These are phyloP conservation scores for Poecilobothrus nobilitatus DNA, from an alignment of 2,888 invertebrate genomes.

Conservation along the genomic window DNA sequence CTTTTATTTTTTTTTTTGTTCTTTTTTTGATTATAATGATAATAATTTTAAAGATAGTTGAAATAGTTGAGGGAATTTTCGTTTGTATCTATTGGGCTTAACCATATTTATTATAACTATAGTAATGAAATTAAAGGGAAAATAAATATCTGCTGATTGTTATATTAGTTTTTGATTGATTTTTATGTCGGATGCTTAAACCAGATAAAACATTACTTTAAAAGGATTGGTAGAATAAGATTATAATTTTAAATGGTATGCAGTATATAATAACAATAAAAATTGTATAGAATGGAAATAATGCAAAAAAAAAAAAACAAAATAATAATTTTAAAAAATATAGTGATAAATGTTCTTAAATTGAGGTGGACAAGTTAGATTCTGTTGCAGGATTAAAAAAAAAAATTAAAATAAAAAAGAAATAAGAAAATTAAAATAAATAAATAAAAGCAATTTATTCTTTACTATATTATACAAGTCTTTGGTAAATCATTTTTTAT, in stretches of 20 bases:
- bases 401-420: not conserved
- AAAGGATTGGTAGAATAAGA: not conserved
- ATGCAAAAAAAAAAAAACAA: not conserved
- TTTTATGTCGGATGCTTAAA: not conserved
- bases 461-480: too few relatives aligned
- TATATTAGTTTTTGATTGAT: not conserved
- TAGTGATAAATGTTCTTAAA: constrained; percentile 1
- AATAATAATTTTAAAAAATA: not conserved
- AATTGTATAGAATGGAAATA: not conserved
- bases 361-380: constrained; percentile 6
- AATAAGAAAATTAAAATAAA: too few relatives aligned
- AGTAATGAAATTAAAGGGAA: not conserved
- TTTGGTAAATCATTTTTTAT: too few relatives aligned
- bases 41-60: not conserved
- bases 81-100: too few relatives aligned
- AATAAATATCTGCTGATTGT: constrained; percentile 6
- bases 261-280: not conserved
- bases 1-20: not conserved
- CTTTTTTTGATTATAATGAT: not conserved
- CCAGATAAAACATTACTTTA: not conserved
- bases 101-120: too few relatives aligned
- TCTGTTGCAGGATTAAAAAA: not conserved
- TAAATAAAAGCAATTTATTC: too few relatives aligned
- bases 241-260: not conserved
- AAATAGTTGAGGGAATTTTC: too few relatives aligned